phyloP scores from a whole-genome alignment of 1,140 invertebrate species.

The Araneus ventricosus region DNA sequence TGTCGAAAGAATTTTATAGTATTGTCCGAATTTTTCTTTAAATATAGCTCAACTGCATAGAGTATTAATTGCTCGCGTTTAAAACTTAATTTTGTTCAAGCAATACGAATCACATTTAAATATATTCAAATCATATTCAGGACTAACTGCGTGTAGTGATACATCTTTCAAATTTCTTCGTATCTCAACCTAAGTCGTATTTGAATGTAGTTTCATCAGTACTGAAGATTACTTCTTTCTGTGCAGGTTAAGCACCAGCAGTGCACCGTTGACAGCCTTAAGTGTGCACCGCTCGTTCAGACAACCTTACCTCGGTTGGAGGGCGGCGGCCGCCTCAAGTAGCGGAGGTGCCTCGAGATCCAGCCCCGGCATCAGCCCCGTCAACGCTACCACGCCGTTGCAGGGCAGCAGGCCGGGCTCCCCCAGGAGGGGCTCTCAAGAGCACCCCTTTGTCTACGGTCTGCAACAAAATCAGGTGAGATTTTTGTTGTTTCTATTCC shows the following conservation, averaged over 20 bases:
- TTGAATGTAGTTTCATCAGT: no score
- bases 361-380: conserved; percentile 82
- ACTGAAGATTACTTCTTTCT: no score
- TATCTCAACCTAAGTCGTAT: no score
- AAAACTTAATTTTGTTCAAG: no score
- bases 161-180: no score
- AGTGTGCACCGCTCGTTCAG: conserved; percentile 74
- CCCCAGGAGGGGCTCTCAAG: conserved; percentile 66
- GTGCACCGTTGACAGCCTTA: conserved; percentile 66
- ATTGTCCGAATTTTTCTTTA: no score
- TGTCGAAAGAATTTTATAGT: no score
- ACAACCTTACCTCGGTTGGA: conserved; percentile 76
- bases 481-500: background rate
- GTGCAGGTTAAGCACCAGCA: conserved; percentile 86
- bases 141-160: no score
- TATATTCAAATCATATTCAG: no score
- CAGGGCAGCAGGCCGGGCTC: conserved; percentile 71
- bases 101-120: no score
- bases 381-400: conserved; percentile 83
- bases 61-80: no score
- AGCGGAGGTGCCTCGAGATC: conserved; percentile 74
- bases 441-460: conserved; percentile 65
- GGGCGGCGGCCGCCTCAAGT: conserved; percentile 66
- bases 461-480: conserved; percentile 68
- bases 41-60: no score